These are phyloP conservation scores for Keiferia lycopersicella DNA, from an alignment of 2,888 invertebrate species.

Conservation along the genomic window DNA sequence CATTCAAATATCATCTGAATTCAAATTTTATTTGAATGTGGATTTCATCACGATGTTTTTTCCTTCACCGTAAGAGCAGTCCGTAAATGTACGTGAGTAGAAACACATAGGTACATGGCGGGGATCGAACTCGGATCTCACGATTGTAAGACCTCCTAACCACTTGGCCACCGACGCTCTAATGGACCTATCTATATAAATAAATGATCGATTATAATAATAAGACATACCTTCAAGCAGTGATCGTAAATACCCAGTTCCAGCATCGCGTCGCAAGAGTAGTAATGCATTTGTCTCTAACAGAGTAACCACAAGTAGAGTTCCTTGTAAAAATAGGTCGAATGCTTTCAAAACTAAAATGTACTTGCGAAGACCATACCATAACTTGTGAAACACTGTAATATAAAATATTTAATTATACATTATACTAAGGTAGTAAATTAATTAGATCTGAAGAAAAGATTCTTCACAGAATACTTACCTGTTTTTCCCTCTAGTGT, in stretches of 20 bases:
- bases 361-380: conserved; percentile 59
- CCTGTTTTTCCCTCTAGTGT: conserved; percentile 22
- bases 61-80: no score
- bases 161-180: no score
- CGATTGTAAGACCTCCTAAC: no score
- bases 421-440: neutral
- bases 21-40: no score
- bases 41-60: no score
- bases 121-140: no score
- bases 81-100: no score
- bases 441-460: neutral
- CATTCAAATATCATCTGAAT: no score
- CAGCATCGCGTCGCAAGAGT: conserved; percentile 59
- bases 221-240: conserved; percentile 54
- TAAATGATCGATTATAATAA: neutral
- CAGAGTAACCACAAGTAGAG: conserved; percentile 61
- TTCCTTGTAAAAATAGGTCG: conserved; percentile 69
- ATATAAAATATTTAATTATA: neutral
- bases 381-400: conserved; percentile 54
- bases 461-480: neutral
- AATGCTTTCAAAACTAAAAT: conserved; percentile 60
- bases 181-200: no score
- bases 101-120: no score
- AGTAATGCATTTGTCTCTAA: conserved; percentile 62
- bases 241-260: conserved; percentile 49